Percentiles rank a stretch among this genome's conserved stretches.
phyloP scores from a whole-genome alignment of 64 coral and sea anemone species.

The Dendrophyllia cribrosa region DNA sequence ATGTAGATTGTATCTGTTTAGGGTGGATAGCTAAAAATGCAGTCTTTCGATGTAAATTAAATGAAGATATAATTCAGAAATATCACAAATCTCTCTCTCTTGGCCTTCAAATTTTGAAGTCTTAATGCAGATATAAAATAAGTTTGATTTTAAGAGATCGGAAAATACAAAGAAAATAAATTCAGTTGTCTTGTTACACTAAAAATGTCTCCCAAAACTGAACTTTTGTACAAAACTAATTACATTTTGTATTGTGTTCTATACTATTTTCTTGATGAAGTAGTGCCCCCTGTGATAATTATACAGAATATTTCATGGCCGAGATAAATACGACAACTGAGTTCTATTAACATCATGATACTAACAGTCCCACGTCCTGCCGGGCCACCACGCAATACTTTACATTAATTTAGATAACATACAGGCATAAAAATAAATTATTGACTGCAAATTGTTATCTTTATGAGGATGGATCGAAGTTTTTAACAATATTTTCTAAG shows the following conservation, averaged over 20 bases:
- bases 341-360: neutral
- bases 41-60: too few relatives aligned
- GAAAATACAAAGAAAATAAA: too few relatives aligned
- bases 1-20: neutral
- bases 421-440: neutral
- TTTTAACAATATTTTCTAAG: slow-evolving; percentile 27
- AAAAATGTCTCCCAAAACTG: neutral
- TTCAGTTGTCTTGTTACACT: neutral
- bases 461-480: neutral
- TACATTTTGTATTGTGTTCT: neutral
- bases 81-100: too few relatives aligned
- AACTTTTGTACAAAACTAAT: neutral
- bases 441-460: neutral
- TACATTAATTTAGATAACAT: neutral
- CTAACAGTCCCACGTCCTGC: neutral
- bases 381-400: neutral
- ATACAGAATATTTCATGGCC: neutral
- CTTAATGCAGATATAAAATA: too few relatives aligned
- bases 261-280: neutral
- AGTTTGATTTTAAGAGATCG: too few relatives aligned
- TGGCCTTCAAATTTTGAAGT: too few relatives aligned
- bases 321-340: slow-evolving; percentile 4
- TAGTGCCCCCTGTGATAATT: neutral
- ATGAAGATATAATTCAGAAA: neutral
- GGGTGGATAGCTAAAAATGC: too few relatives aligned